phyloP scores from a whole-genome alignment of 2,797 vertebrate species.

The Pangasius sanitwongsei region DNA sequence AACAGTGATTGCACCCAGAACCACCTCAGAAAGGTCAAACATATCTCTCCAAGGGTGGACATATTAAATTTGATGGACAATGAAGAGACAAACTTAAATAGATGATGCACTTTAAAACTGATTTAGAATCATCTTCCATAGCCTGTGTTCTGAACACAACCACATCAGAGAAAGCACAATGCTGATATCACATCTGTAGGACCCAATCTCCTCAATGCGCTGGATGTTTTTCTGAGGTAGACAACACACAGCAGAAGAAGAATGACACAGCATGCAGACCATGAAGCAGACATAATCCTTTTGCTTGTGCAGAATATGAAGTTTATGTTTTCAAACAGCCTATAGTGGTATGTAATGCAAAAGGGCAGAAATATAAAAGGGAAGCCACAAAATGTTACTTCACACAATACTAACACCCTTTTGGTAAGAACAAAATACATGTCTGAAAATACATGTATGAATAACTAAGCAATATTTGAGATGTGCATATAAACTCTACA shows the following conservation, averaged over 20 bases:
- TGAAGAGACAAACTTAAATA: conserved; percentile 39
- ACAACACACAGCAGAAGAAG: neutral
- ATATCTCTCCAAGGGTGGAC: conserved; percentile 41
- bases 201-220: neutral
- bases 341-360: neutral
- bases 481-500: neutral
- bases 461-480: neutral
- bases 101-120: neutral
- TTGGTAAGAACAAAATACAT: neutral
- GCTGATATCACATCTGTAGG: neutral
- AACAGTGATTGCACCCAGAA: conserved; percentile 11
- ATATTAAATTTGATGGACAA: conserved; percentile 66
- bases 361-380: neutral
- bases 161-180: neutral
- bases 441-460: neutral
- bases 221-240: neutral
- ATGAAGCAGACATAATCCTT: neutral
- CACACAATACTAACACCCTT: neutral
- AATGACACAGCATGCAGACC: neutral
- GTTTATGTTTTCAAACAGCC: neutral
- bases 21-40: conserved; percentile 58
- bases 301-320: neutral
- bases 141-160: neutral
- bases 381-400: neutral
- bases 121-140: conserved; percentile 1